Evolutionary conservation across 2,888 invertebrate species (phyloP).

Genomic region (Stictocephala bisonia): DNA sequence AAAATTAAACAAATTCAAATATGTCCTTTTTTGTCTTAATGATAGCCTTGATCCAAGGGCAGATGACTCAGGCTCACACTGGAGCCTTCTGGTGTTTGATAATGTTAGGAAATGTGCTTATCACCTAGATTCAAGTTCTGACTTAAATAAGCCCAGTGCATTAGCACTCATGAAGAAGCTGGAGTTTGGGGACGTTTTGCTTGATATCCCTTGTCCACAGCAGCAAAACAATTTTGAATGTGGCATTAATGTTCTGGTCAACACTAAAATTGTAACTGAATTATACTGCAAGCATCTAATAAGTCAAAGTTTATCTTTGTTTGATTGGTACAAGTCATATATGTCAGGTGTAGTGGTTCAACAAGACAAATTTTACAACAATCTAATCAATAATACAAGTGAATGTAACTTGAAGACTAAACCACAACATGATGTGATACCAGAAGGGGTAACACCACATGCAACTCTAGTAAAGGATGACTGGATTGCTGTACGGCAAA

Average conservation of each 20-base stretch:
- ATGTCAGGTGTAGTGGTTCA: background rate
- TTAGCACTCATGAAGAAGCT: background rate
- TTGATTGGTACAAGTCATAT: background rate
- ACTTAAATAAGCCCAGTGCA: no score
- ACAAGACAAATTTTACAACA: background rate
- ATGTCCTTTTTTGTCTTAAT: no score
- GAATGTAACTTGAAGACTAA: background rate
- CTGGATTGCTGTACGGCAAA: background rate
- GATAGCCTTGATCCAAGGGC: no score
- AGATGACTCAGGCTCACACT: no score
- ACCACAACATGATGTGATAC: no score
- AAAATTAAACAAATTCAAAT: no score
- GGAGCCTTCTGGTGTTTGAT: no score
- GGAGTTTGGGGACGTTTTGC: background rate
- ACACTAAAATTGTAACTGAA: background rate
- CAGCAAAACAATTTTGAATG: conserved; percentile 5
- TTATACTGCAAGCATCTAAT: background rate
- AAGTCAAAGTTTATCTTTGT: background rate
- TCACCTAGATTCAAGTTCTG: no score
- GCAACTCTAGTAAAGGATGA: background rate
- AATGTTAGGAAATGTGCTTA: no score
- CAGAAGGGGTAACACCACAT: no score
- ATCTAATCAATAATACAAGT: background rate
- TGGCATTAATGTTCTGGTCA: conserved; percentile 6
- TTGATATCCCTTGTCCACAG: background rate